Percentiles rank a stretch among this genome's conserved stretches.
phyloP scores from a whole-genome alignment of 2,797 vertebrate species.

The Graptemys geographica region DNA sequence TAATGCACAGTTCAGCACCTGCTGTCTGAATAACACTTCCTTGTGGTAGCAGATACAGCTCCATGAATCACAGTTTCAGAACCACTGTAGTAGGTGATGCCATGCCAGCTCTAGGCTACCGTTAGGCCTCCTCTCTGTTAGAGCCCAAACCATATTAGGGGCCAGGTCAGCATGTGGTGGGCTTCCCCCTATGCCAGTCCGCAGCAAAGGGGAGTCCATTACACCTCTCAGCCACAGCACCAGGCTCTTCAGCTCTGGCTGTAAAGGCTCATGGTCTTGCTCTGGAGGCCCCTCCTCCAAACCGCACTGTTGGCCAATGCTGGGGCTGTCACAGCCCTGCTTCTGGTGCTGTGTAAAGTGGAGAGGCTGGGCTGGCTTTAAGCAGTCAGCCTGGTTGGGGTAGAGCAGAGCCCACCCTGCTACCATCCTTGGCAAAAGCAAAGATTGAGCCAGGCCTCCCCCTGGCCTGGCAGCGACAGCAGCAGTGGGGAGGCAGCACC shows the following conservation, averaged over 20 bases:
- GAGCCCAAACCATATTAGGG: not conserved
- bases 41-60: not conserved
- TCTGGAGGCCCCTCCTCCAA: not conserved
- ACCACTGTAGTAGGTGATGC: not conserved
- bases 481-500: not conserved
- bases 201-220: too few species aligned
- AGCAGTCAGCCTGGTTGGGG: not conserved
- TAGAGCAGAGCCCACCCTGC: not conserved
- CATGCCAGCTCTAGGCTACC: not conserved
- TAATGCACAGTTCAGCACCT: not conserved
- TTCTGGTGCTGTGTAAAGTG: not conserved
- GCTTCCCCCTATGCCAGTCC: too few species aligned
- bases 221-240: not conserved
- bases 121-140: too few species aligned
- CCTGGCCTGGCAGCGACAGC: not conserved
- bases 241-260: not conserved
- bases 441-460: not conserved
- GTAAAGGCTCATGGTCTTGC: not conserved
- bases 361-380: not conserved
- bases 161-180: not conserved
- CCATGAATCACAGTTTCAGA: not conserved
- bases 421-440: not conserved
- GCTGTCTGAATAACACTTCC: not conserved
- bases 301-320: accelerated
- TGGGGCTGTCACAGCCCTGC: not conserved